Base-by-base conservation (phyloP, 2,888 invertebrate species). In the Baronia brevicornis region DNA sequence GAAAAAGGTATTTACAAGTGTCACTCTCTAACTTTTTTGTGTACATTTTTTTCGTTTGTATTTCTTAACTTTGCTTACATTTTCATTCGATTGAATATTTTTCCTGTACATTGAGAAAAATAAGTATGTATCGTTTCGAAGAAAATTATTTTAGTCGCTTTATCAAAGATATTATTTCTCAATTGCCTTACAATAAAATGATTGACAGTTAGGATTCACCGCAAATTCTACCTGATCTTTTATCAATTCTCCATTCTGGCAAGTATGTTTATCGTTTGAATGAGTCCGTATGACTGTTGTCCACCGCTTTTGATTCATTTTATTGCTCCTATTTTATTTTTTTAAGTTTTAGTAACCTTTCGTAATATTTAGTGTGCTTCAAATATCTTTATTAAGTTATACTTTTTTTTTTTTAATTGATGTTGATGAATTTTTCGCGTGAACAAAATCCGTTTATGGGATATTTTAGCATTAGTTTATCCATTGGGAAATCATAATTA, bases 1-100 rank as follows among this genome's bases (percentile, higher is more conserved):
- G 74, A 78, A 82, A 80, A 69, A 77, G 74, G 74, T 75, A n/a
- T n/a, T 79, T 73, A 73, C 58, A 56, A 73, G 80, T 79, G 78
- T 80, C 79, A 73, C 67, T 79, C 77, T 77, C 75, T 55, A 47
- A 41, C 46, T 37, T 31, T 31, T 42, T 45, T 51, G 44, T 42
- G 34, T 25, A 21, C 38, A 23, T 8, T 28, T 24, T 36, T 31
- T 39, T 39, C 5, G 11, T 24, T 10, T 17, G 7, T 23, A 7
- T 13, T n/a, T 10, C 10, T n/a, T 14, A 4, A 7, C 7, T 7
- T 2, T 2, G 19, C 7, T 7, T 19, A 19, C 7, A 7, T 5
- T 2, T 3, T 7, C n/a, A 3, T 7, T 19, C 7, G 6, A 4
- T 3, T 7, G 5, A n/a, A n/a, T n/a, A n/a, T n/a, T n/a, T n/a